Evolutionary conservation across 2,113 vertebrate species (phyloP).

Genomic region (Callithrix jacchus): DNA sequence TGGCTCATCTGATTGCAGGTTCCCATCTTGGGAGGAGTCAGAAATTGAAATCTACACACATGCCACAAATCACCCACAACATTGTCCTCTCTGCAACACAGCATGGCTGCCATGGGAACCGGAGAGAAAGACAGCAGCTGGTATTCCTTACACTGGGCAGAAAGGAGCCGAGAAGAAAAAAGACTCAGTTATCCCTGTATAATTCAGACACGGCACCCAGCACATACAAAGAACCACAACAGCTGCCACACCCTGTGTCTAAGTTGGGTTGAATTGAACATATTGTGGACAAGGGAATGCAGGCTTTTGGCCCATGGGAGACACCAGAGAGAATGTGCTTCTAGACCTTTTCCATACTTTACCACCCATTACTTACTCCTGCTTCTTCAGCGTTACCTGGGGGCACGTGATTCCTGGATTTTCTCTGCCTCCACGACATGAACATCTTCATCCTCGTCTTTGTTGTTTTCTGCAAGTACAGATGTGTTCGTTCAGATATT

Average conservation of each 20-base stretch:
- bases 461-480: neutral
- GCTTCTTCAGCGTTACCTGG: too few species aligned
- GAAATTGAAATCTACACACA: too few species aligned
- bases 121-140: too few species aligned
- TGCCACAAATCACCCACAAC: too few species aligned
- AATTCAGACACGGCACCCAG: neutral
- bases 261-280: neutral
- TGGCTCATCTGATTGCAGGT: too few species aligned
- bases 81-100: too few species aligned
- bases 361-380: too few species aligned
- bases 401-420: fast-evolving
- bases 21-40: too few species aligned
- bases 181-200: neutral
- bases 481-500: neutral
- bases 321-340: neutral
- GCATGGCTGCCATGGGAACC: too few species aligned
- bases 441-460: neutral
- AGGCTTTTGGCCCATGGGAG: neutral
- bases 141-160: too few species aligned
- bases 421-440: fast-evolving
- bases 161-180: too few species aligned
- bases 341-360: neutral
- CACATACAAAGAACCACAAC: neutral
- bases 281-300: neutral
- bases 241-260: neutral